Base-by-base conservation (phyloP, 2,888 invertebrate genomes). In the Leptinotarsa haldemani region DNA sequence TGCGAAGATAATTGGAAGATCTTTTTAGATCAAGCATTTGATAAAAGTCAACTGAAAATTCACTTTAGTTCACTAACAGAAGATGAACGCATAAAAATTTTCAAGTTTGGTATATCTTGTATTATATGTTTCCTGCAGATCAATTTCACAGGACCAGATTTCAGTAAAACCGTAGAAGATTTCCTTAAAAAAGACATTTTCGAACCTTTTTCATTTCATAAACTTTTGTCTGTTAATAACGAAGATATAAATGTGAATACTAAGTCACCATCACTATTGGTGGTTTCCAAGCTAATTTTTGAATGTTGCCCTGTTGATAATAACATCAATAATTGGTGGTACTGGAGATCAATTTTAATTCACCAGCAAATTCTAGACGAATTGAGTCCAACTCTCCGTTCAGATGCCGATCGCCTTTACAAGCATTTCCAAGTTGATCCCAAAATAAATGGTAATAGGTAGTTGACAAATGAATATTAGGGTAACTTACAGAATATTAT, bases 291-390 rank as follows among this genome's bases (percentile, higher is more conserved):
- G 79, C 83, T 86, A 47, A 86, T 90, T 15, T 85, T 90, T 53
- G 83, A 87, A 69, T 82, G 76, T 77, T 85, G 80, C 78, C 80
- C 74, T 53, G 78, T 86, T 1, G 81, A 85, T 63, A 83, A 87
- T 53, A 80, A 87, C 65, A 84, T 89, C 3, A 85, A 87, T 77
- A 83, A 90, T 47, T 93, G 93, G 94, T 96, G 96, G 97, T 87
- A 90, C 78, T 89, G 96, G 82, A 90, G 97, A 80, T 89, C 91
- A 70, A 89, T 94, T 80, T 90, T 92, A 65, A 85, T 94, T 12
- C 95, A 96, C 84, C 97, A 97, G 85, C 89, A 90, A 80, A 87
- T 93, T 48, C 85, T 97, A 16, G 94, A 95, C 80, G 96, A 96
- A 80, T 89, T 91, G 75, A 93, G 94, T 56, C 92, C 91, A 3